Conservation (phyloP, 2,888 invertebrate species). For the Eretmocerus hayati region DNA sequence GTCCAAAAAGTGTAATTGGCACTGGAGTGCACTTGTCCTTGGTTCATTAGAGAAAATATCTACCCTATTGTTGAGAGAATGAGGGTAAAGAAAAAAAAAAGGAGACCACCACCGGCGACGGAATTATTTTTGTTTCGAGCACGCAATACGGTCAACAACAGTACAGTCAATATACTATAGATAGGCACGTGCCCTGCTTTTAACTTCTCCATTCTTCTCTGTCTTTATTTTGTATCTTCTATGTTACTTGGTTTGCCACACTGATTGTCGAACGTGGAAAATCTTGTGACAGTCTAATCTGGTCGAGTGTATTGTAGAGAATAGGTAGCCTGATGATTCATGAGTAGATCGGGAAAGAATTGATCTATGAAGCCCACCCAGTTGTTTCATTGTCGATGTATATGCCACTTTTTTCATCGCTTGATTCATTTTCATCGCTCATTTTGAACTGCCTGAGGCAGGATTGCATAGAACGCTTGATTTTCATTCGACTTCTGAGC, state of each 20-base stretch:
- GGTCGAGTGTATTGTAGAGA: constrained; percentile 38
- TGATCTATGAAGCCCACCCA: too few species aligned
- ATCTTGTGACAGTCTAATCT: constrained; percentile 44
- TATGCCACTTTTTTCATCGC: too few species aligned
- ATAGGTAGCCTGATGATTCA: constrained; percentile 40
- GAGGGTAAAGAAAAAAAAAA: constrained; percentile 20
- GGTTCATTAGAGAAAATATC: constrained; percentile 48
- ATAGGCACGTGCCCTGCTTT: constrained; percentile 23
- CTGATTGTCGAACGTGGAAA: constrained; percentile 33
- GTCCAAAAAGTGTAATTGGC: constrained; percentile 47
- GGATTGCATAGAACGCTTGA: too few species aligned
- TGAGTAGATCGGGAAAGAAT: too few species aligned
- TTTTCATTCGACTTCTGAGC: too few species aligned
- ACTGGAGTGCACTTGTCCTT: constrained; percentile 45
- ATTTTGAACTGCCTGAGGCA: too few species aligned
- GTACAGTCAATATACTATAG: too few species aligned
- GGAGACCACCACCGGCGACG: constrained; percentile 23
- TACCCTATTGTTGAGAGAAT: constrained; percentile 43
- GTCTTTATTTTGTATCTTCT: too few species aligned
- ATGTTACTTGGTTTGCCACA: too few species aligned
- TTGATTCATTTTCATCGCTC: too few species aligned
- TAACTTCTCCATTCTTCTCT: constrained; percentile 3
- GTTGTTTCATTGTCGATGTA: too few species aligned
- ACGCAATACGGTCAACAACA: constrained; percentile 46
- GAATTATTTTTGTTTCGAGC: constrained; percentile 47